Base-by-base conservation (phyloP, 2,888 invertebrate genomes). In the Resseliella maxima region DNA sequence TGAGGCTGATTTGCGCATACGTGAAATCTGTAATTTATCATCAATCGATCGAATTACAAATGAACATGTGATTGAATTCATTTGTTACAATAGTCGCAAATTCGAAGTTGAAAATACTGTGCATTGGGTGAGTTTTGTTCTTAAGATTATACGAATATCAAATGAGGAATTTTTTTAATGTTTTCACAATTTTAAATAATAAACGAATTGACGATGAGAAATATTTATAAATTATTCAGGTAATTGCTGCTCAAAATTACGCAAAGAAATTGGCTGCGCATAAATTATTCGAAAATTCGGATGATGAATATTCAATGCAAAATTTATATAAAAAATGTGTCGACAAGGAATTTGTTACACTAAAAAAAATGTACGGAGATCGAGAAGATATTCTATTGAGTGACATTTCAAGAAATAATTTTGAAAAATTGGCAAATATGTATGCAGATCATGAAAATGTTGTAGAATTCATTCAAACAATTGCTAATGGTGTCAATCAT, bases 1-100 rank as follows among this genome's bases (percentile, higher is more conserved):
- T 18, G 86, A 86, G n/a, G 86, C 86, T 1, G 86, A 86, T n/a
- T 1, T 50, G 2, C 36, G 59, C 36, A 86, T 86, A 21, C 18
- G 54, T 21, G 6, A 36, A 21, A 86, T 36, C 0, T 86, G 86
- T 21, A 35, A 59, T 1, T 36, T 86, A n/a, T 8, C 31, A 86
- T 6, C 35, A 27, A n/a, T 18, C 0, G 3, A 35, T 8, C 12
- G 35, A 12, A n/a, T 86, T 0, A 54, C 36, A 2, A 59, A 35
- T n/a, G 36, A 86, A 59, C 0, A 86, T 59, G 38, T 86, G 0
- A 5, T 54, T 12, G n/a, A 86, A 21, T 86, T 54, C n/a, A 54
- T 86, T 54, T 59, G 59, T 21, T 6, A n/a, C 21, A 86, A 86
- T 12, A 86, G 86, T 36, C 50, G 31, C 12, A 1, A 35, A 21